Base-by-base conservation (phyloP, 2,113 vertebrate genomes). In the Galeopterus variegatus region DNA sequence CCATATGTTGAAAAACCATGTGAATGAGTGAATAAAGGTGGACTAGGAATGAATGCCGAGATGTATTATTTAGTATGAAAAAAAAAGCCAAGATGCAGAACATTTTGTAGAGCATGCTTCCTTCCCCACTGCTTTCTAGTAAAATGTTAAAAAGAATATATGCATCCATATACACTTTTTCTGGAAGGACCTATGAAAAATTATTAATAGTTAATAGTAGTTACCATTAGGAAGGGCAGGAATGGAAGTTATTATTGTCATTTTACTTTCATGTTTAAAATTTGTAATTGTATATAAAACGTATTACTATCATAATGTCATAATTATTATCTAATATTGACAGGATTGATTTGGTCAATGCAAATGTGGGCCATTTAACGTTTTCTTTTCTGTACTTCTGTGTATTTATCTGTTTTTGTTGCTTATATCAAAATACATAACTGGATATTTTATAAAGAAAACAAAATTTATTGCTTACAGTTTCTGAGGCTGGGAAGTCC, bases 11-110 rank as follows among this genome's bases (percentile, higher is more conserved):
- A 67, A 82, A 95, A 73, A 31, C 24, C 64, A 33, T 50, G 50
- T 33, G 45, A 48, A 70, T 91, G 64, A 67, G 69, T 24, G 45
- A 96, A 89, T 26, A 17, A 17, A 62, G 10, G 23, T 62, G 8
- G 24, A 58, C 62, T 58, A 70, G 48, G 58, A 86, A 94, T 60
- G 50, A 84, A 92, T 69, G 26, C 31, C 65, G 54, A 56, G 83
- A 83, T 21, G 45, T 82, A 64, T 70, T 90, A 90, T 82, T 92
- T 72, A 82, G 41, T 93, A 60, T 62, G 48, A 92, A 83, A 81
- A 84, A 58, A 80, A 72, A 84, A 73, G 2, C 23, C 21, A 76
- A 48, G 15, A 3, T 72, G 3, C 18, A 33, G 76, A 84, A 91
- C 45, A 26, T 64, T n/a, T 52, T 17, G 1, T n/a, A 90, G 41